Percentiles rank a stretch among this genome's conserved stretches.
Conservation (phyloP, 2,113 vertebrate species). For the Labeo rohita region DNA sequence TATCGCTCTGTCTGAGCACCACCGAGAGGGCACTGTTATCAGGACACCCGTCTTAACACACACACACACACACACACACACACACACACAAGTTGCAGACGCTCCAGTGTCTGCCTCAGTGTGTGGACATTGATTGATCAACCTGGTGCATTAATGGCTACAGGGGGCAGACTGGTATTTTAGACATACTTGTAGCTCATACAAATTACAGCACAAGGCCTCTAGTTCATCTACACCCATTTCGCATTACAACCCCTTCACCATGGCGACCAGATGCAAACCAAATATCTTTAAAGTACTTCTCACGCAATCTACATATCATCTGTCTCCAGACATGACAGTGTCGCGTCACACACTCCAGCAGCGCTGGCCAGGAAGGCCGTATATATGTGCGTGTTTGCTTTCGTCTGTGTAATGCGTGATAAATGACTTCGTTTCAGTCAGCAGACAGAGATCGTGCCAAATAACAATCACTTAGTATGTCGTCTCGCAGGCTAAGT, state of each 20-base stretch:
- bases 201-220: neutral
- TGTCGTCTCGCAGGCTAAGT: neutral
- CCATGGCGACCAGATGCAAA: neutral
- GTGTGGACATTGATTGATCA: conserved; percentile 37
- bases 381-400: neutral
- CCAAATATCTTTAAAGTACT: neutral
- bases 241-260: neutral
- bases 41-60: conserved; percentile 5
- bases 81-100: neutral
- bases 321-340: conserved; percentile 17
- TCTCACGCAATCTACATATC: neutral
- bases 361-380: neutral
- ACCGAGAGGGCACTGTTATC: conserved; percentile 16
- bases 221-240: neutral
- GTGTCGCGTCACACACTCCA: neutral
- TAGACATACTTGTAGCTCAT: neutral
- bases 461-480: neutral
- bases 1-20: conserved; percentile 35
- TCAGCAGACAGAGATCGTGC: neutral
- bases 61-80: conserved; percentile 10
- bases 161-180: neutral
- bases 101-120: conserved; percentile 3
- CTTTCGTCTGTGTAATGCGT: neutral
- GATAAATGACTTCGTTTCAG: neutral
- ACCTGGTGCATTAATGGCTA: conserved; percentile 3